Percentiles rank a stretch among this genome's conserved stretches.
Evolutionary conservation across 2,113 vertebrate genomes (phyloP).

Genomic region (Todiramphus saurophagus): DNA sequence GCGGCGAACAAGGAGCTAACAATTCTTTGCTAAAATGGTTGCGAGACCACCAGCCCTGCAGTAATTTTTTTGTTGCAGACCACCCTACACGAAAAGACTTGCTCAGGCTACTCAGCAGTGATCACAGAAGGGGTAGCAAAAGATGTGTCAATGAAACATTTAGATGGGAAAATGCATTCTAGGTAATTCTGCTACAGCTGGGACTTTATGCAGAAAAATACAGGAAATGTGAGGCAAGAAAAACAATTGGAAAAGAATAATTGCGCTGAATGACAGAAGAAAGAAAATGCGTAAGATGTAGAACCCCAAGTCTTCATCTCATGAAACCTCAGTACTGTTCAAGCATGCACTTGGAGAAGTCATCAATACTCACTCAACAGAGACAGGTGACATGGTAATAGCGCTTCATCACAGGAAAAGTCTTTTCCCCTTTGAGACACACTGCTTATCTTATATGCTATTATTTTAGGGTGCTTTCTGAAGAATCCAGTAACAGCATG

Average conservation of each 20-base stretch:
- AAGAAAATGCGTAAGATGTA: fast-evolving
- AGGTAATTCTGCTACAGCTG: neutral
- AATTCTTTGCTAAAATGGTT: neutral
- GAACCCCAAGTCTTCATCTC: neutral
- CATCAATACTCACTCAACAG: neutral
- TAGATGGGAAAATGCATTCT: neutral
- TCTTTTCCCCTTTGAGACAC: neutral
- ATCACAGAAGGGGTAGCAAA: neutral
- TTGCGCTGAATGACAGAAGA: neutral
- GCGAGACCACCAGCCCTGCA: neutral
- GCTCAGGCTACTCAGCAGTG: neutral
- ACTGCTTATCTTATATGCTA: neutral
- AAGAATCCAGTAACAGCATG: neutral
- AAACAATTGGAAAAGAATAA: neutral
- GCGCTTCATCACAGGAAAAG: neutral
- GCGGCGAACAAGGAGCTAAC: neutral
- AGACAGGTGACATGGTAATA: neutral
- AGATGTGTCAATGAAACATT: neutral
- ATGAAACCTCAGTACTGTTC: neutral
- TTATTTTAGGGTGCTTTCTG: neutral
- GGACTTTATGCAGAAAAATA: neutral
- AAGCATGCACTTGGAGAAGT: neutral
- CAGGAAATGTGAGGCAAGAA: neutral
- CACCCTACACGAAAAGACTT: neutral
- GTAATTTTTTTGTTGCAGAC: neutral